Base-by-base conservation (phyloP, 37 sponge, comb jelly and placozoan genomes). In the Geodia barretti region DNA sequence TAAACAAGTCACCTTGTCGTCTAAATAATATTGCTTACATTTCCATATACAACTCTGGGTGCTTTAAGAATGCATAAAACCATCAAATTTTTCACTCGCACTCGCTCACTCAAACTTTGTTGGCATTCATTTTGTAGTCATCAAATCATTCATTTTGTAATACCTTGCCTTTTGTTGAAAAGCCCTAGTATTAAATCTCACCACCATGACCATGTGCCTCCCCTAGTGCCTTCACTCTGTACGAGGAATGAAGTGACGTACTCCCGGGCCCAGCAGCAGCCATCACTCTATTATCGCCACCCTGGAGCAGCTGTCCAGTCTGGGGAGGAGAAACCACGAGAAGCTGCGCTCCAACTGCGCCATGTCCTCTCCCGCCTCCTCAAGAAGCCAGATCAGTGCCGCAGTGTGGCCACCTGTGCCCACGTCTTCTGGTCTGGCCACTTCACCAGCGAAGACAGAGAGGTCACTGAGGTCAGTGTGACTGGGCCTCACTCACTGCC, bases 311-410 rank as follows among this genome's bases (percentile, higher is more conserved):
- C 85, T 97, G 80, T 39, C 78, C 38, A 88, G 93, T 59, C 93
- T 99, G 23, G 91, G 95, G 24, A 97, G 97, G 58, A 97, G 97
- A 78, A 99, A 99, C 80, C 99, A 99, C 77, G 99, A 92, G 79
- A 92, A 97, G 0, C 79, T 99, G 30, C 68, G 98, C 23, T 69
- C 95, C 68, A 97, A 99, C 81, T 97, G 93, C 60, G 93, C 95
- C 36, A 66, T 92, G 78, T 85, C 95, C 3, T 83, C 41, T 85
- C 93, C 62, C 97, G 97, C 23, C 79, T 99, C 54, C 85, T 99
- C 37, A 99, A 97, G 89, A 99, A 99, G 78, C 93, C 99, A 20
- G 97, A 96, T 80, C 99, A 99, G 88, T 94, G 97, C 58, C 89
- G 99, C 31, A 86, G 80, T 64, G 99, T 99, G 26, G 91, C 90